Evolutionary conservation across 2,888 invertebrate species (phyloP).

Genomic region (Malacosoma neustria): DNA sequence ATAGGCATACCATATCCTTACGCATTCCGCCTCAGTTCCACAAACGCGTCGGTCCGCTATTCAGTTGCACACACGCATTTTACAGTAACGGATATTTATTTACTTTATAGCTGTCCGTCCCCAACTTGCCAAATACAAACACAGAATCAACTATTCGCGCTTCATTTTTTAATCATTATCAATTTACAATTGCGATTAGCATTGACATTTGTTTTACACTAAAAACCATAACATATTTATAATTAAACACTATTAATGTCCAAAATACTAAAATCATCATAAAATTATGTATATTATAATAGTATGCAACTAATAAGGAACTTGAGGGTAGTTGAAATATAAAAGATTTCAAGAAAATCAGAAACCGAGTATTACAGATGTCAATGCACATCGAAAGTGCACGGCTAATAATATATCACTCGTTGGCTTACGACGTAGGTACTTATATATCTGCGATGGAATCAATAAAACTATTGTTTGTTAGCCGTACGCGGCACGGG

Average conservation of each 20-base stretch:
- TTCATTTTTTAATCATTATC: constrained; percentile 22
- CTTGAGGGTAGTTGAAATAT: no score
- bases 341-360: no score
- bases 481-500: constrained; percentile 31
- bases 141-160: constrained; percentile 57
- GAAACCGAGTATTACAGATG: no score
- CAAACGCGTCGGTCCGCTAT: constrained; percentile 34
- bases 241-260: no score
- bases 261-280: no score
- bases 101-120: constrained; percentile 60
- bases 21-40: no score
- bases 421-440: constrained; percentile 48
- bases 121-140: constrained; percentile 63
- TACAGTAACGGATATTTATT: constrained; percentile 44
- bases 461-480: constrained; percentile 69
- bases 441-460: constrained; percentile 57
- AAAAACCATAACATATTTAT: no score
- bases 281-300: no score
- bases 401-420: constrained; percentile 25
- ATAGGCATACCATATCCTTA: no score
- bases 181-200: constrained; percentile 26
- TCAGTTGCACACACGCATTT: constrained; percentile 24
- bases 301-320: no score
- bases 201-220: not conserved
- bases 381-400: constrained; percentile 31